Evolutionary conservation across 2,888 invertebrate species (phyloP).

Genomic region (Caenorhabditis becei): DNA sequence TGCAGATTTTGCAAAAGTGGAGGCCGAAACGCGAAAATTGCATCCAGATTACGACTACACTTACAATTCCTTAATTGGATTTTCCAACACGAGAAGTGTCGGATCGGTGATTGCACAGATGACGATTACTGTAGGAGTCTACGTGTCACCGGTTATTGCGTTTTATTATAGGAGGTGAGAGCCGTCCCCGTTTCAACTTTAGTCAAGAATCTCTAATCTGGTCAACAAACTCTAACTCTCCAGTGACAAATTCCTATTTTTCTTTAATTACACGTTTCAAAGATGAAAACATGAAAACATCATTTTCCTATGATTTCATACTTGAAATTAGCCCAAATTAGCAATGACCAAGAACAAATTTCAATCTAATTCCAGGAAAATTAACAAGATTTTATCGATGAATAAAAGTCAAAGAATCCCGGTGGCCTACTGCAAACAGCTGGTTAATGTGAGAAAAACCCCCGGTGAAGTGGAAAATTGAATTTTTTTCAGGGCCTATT

Average conservation of each 20-base stretch:
- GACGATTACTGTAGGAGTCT: conserved; percentile 40
- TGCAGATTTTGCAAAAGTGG: conserved; percentile 36
- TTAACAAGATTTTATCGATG: conserved; percentile 29
- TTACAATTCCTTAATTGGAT: conserved; percentile 36
- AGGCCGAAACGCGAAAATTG: conserved; percentile 32
- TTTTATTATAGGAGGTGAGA: conserved; percentile 36
- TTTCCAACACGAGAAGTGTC: conserved; percentile 34
- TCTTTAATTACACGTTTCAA: neutral
- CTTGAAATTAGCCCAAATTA: no score
- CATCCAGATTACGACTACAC: conserved; percentile 44
- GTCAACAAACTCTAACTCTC: no score
- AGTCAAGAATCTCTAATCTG: neutral
- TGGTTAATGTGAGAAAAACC: conserved; percentile 31
- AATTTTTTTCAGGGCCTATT: conserved; percentile 33
- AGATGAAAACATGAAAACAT: neutral
- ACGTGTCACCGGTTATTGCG: conserved; percentile 32
- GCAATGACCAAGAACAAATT: no score
- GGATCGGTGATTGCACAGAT: conserved; percentile 30
- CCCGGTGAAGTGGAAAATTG: neutral
- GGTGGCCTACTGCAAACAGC: conserved; percentile 40
- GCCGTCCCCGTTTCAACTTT: no score
- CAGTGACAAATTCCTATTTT: no score
- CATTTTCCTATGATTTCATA: neutral
- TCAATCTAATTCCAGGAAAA: conserved; percentile 24
- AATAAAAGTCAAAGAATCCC: conserved; percentile 34